Percentiles rank a stretch among this genome's conserved stretches.
phyloP scores from a whole-genome alignment of 2,888 invertebrate genomes.

The Acleris sparsana region DNA sequence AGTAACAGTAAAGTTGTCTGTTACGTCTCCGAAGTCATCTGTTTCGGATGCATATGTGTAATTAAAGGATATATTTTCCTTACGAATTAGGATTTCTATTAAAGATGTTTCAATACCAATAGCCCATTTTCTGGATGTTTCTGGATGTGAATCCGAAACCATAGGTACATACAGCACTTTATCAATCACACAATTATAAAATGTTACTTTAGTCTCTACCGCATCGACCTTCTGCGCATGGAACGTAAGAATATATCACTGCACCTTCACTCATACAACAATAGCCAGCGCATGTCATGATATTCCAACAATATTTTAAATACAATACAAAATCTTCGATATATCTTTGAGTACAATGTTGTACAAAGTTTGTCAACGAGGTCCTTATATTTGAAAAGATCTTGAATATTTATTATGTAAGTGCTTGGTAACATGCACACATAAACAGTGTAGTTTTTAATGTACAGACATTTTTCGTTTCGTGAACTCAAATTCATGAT shows the following conservation, averaged over 20 bases:
- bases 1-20: slow-evolving; percentile 24
- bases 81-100: slow-evolving; percentile 17
- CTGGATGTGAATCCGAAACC: too few species aligned
- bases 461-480: slow-evolving; percentile 11
- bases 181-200: slow-evolving; percentile 32
- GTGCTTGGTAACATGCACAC: slow-evolving; percentile 1
- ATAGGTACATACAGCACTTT: too few species aligned
- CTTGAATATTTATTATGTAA: slow-evolving; percentile 10
- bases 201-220: slow-evolving; percentile 36
- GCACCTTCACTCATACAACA: not conserved
- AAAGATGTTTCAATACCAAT: slow-evolving; percentile 31
- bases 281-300: slow-evolving; percentile 12
- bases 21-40: slow-evolving; percentile 25
- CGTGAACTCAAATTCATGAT: slow-evolving; percentile 6
- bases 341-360: slow-evolving; percentile 2
- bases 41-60: slow-evolving; percentile 15
- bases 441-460: slow-evolving; percentile 10
- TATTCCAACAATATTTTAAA: slow-evolving; percentile 24
- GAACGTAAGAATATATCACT: slow-evolving; percentile 35
- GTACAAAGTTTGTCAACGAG: slow-evolving; percentile 15
- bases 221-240: slow-evolving; percentile 35
- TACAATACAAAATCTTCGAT: slow-evolving; percentile 6
- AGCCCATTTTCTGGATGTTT: not conserved
- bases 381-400: not conserved
- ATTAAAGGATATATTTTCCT: slow-evolving; percentile 25